Base-by-base conservation (phyloP, 2,888 invertebrate genomes). In the Auanema freiburgensis region DNA sequence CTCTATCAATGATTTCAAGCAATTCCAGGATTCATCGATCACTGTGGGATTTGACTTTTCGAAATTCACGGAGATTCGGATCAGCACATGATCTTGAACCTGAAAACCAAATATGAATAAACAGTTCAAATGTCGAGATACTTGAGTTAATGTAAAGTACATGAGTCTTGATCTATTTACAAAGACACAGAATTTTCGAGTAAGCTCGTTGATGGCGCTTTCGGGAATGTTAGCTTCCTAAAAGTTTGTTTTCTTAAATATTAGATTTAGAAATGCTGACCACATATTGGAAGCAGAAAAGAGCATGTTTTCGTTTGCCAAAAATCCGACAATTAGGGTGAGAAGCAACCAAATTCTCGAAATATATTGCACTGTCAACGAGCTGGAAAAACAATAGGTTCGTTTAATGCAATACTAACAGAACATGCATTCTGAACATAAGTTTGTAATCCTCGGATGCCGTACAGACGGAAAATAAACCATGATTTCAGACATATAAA, bases 381-480 rank as follows among this genome's bases (percentile, higher is more conserved):
- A 66, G 50, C 66, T 66, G 43, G 42, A 67, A 46, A 11, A n/a
- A 21, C 18, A 5, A 16, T 40, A 1, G 10, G 1, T 16, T 63
- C 60, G n/a, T n/a, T 23, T 50, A 16, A n/a, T 40, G 25, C 52
- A 65, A 46, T 2, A 23, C 23, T 18, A 63, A n/a, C 43, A 51
- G 12, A n/a, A 24, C 6, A 16, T 74, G 86, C 86, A 79, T 91
- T 90, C 66, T 96, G 88, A 69, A 97, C 91, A 83, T 96, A 95
- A 60, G 89, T 89, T 84, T 92, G 93, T 57, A 97, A 86, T 0
- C 95, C 95, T 65, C 90, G 90, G 78, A 96, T 90, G 21, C 96
- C 96, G 83, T 92, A 95, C 77, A 89, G 90, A 69, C 95, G 87
- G 78, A 97, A 87, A 71, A 96, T 94, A 85, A 96, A 96, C 96